Conservation (phyloP, 2,113 vertebrate species). For the Callipepla californica region DNA sequence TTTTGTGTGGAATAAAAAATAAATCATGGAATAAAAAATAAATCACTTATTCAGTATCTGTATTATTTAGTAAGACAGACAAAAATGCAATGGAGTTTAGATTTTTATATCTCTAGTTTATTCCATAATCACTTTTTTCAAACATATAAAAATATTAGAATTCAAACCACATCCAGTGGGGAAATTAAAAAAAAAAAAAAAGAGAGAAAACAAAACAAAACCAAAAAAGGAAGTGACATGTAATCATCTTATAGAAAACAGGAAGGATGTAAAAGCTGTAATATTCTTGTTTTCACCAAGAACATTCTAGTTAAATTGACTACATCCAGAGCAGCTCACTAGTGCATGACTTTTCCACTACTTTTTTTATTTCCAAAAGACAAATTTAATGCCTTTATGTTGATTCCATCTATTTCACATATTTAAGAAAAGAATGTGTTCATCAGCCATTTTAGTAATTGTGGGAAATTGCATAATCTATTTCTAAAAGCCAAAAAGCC, state of each 20-base stretch:
- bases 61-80: neutral
- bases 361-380: neutral
- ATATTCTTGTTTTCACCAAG: neutral
- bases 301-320: neutral
- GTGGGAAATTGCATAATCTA: neutral
- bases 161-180: neutral
- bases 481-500: neutral
- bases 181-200: too few relatives aligned
- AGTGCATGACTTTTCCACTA: neutral
- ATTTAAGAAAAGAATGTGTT: neutral
- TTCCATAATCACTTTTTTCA: neutral
- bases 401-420: neutral
- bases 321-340: neutral
- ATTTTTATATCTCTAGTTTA: neutral
- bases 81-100: slow-evolving; percentile 8
- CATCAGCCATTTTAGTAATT: neutral
- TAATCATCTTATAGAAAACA: neutral
- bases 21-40: neutral
- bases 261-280: neutral
- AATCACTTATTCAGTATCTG: neutral
- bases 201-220: too few relatives aligned
- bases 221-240: too few relatives aligned
- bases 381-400: neutral
- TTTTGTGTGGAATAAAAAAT: neutral
- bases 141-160: slow-evolving; percentile 1